Conservation (phyloP, 2,888 invertebrate species). For the Lasioglossum morio region DNA sequence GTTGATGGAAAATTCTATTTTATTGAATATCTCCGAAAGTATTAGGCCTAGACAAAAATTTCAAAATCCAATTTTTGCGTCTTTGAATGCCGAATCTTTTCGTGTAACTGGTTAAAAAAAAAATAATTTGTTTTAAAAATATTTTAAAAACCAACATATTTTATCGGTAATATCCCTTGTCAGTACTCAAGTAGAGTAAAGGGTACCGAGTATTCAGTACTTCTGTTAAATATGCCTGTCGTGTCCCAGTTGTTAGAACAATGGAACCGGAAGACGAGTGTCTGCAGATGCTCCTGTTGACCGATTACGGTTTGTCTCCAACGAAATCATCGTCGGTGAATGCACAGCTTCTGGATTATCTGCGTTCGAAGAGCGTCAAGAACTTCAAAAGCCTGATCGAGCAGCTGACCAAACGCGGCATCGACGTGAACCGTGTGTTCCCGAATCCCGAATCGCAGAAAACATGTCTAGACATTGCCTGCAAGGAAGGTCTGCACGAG, state of each 20-base stretch:
- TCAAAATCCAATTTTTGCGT: too few species aligned
- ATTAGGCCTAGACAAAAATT: too few species aligned
- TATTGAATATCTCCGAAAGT: too few species aligned
- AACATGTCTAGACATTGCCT: constrained; percentile 87
- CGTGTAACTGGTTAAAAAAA: too few species aligned
- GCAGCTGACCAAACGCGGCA: constrained; percentile 49
- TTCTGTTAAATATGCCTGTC: neutral
- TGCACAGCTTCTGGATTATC: constrained; percentile 47
- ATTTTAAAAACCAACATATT: too few species aligned
- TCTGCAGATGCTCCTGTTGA: constrained; percentile 60
- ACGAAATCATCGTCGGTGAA: constrained; percentile 44
- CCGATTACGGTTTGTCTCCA: constrained; percentile 13
- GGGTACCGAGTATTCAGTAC: too few species aligned
- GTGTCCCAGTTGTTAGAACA: neutral
- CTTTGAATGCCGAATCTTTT: too few species aligned
- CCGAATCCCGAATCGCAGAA: constrained; percentile 86
- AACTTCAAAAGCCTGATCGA: constrained; percentile 70
- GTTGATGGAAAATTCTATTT: too few species aligned
- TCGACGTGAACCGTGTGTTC: constrained; percentile 86
- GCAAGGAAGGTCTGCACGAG: constrained; percentile 85
- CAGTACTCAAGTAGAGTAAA: too few species aligned
- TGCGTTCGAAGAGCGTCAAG: constrained; percentile 34
- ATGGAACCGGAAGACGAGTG: constrained; percentile 68
- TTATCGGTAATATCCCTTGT: too few species aligned
- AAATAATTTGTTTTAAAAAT: too few species aligned